A percentile compares a stretch with the other conserved stretches of the same genome.
These are phyloP conservation scores for Psilopogon haemacephalus DNA, from an alignment of 2,113 vertebrate genomes.

Conservation along the genomic window DNA sequence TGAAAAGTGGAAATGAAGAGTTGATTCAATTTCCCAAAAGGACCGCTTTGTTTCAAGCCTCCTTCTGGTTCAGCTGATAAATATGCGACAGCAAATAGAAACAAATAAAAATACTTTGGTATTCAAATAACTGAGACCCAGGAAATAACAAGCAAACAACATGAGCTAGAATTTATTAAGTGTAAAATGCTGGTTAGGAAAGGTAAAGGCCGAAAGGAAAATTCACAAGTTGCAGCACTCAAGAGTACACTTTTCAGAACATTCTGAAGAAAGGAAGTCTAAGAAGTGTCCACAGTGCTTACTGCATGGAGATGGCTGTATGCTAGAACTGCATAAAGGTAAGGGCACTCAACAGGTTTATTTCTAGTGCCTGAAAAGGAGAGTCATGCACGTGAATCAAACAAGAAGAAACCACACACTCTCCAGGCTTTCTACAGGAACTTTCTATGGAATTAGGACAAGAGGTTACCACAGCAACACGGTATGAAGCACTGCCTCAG, in stretches of 20 bases:
- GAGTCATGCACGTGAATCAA: background rate
- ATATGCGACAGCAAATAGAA: constrained; percentile 3
- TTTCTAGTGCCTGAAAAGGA: background rate
- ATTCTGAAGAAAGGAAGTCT: background rate
- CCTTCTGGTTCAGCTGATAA: background rate
- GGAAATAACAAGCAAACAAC: constrained; percentile 26
- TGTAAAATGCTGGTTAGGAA: background rate
- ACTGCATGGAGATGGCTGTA: background rate
- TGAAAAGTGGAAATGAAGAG: constrained; percentile 23
- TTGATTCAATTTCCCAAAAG: background rate
- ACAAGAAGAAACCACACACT: background rate
- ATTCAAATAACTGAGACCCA: constrained; percentile 20
- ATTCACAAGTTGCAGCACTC: background rate
- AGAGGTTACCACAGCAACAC: constrained; percentile 16
- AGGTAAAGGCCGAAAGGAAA: constrained; percentile 10
- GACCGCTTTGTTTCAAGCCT: background rate
- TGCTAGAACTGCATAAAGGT: background rate
- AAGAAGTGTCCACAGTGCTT: background rate
- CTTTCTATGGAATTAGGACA: constrained; percentile 1
- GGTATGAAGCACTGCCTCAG: background rate
- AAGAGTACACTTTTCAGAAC: background rate
- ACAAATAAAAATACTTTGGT: background rate
- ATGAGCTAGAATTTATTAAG: constrained; percentile 7
- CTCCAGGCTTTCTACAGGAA: background rate
- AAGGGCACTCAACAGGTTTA: background rate